Conservation (phyloP, 2,113 vertebrate species). For the Eurystomus gularis region DNA sequence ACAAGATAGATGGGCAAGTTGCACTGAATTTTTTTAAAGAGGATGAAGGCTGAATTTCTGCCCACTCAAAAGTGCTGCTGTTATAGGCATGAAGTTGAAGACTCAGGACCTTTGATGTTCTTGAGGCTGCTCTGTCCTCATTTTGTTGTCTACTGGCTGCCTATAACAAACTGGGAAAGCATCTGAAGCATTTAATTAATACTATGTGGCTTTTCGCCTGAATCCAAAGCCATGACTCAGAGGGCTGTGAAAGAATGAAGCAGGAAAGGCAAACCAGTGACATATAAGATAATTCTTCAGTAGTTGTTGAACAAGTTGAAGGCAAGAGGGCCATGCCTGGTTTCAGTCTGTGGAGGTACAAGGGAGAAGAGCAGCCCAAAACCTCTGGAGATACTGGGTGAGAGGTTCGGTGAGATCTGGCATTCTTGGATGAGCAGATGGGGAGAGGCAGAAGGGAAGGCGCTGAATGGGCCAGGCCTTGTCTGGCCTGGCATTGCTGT, state of each 20-base stretch:
- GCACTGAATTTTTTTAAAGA: background rate
- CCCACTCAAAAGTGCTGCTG: background rate
- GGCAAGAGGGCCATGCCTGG: background rate
- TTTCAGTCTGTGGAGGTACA: background rate
- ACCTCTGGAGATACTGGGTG: background rate
- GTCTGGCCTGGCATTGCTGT: background rate
- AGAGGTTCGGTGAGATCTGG: background rate
- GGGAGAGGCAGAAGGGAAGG: background rate
- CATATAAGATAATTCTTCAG: background rate
- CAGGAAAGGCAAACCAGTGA: background rate
- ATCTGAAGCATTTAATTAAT: constrained; percentile 42
- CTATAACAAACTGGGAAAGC: background rate
- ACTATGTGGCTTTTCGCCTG: constrained; percentile 10
- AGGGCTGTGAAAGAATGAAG: background rate
- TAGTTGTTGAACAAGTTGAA: background rate
- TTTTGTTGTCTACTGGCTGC: background rate
- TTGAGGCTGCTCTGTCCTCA: background rate
- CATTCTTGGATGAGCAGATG: background rate
- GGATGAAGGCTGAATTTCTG: background rate
- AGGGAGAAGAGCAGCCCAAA: background rate
- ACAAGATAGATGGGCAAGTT: background rate
- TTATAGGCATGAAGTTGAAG: background rate
- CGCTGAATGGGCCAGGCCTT: fast-evolving
- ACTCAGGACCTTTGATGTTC: background rate
- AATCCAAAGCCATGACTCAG: constrained; percentile 22